phyloP scores from a whole-genome alignment of 2,888 invertebrate species.

The Stenurella melanura region DNA sequence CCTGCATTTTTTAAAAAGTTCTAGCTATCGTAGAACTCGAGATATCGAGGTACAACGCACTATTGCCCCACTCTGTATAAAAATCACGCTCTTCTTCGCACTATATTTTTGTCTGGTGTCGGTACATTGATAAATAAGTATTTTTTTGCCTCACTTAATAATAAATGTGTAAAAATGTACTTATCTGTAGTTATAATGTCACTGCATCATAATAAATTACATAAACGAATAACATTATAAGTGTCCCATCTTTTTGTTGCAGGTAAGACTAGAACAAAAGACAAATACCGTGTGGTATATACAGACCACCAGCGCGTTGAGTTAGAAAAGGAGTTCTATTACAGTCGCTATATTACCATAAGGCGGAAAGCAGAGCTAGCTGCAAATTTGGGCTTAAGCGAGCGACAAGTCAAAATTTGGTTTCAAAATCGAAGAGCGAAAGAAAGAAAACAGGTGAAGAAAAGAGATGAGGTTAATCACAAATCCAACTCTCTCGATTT shows the following conservation, averaged over 20 bases:
- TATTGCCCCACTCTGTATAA: too few species aligned
- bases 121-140: too few species aligned
- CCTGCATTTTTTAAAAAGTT: too few species aligned
- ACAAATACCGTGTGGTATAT: slow-evolving; percentile 99
- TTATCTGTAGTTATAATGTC: too few species aligned
- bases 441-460: slow-evolving; percentile 92
- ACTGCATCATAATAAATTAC: too few species aligned
- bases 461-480: slow-evolving; percentile 74
- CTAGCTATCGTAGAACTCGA: too few species aligned
- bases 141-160: too few species aligned
- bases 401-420: slow-evolving; percentile 88
- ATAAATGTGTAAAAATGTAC: too few species aligned
- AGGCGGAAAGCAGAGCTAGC: slow-evolving; percentile 96
- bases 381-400: slow-evolving; percentile 87
- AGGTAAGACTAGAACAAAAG: slow-evolving; percentile 99
- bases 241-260: slow-evolving; percentile 69
- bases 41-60: too few species aligned
- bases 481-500: not conserved
- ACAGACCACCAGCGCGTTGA: slow-evolving; percentile 95
- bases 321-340: slow-evolving; percentile 71
- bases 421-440: slow-evolving; percentile 96
- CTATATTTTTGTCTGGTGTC: too few species aligned
- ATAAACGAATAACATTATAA: too few species aligned
- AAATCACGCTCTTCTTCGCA: too few species aligned
- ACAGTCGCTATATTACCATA: slow-evolving; percentile 95